phyloP scores from a whole-genome alignment of 2,113 vertebrate species.

The Pygoscelis adeliae region DNA sequence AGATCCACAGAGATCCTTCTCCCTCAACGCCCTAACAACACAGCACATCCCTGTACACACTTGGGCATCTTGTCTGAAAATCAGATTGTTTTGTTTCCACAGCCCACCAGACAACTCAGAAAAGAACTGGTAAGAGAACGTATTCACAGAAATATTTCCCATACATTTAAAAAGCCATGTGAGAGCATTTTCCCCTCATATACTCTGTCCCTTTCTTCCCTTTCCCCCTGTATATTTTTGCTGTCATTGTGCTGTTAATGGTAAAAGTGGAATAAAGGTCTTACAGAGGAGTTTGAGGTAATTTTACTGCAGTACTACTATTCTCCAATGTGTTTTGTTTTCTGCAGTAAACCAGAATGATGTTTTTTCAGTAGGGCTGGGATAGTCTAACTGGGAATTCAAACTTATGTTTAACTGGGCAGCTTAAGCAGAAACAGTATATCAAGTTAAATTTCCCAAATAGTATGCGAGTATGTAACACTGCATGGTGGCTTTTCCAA shows the following conservation, averaged over 20 bases:
- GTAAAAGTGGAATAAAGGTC: background rate
- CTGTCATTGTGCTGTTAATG: background rate
- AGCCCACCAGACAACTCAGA: background rate
- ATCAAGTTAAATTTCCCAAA: background rate
- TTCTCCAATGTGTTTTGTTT: background rate
- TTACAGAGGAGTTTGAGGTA: background rate
- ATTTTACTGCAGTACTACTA: background rate
- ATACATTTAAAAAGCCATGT: background rate
- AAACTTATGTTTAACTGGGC: background rate
- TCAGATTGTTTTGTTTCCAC: background rate
- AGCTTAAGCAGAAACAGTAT: background rate
- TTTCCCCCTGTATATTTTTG: background rate
- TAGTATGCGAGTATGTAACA: background rate
- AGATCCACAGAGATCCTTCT: background rate
- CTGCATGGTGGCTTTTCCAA: background rate
- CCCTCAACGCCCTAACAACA: background rate
- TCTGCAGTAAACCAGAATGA: background rate
- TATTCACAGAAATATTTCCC: background rate
- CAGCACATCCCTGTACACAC: background rate
- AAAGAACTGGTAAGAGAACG: background rate
- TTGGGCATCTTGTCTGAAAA: background rate
- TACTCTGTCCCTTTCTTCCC: background rate
- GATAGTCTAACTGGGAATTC: background rate
- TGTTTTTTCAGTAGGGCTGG: background rate
- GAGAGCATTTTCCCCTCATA: background rate